Conservation (phyloP, 2,888 invertebrate species). For the Epinotia ramella region DNA sequence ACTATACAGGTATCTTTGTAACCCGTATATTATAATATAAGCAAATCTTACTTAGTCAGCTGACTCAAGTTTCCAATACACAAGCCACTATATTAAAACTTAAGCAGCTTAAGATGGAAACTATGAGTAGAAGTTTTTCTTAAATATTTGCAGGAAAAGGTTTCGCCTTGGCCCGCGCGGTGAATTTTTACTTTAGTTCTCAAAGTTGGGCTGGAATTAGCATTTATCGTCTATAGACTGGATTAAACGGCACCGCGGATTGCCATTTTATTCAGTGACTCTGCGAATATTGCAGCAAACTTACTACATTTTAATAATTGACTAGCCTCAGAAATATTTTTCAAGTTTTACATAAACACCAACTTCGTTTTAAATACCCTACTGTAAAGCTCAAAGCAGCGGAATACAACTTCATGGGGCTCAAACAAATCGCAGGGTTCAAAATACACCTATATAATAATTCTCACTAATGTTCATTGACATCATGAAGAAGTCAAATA, state of each 20-base stretch:
- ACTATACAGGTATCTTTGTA: not conserved
- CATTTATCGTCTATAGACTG: conserved; percentile 73
- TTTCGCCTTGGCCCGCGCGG: conserved; percentile 57
- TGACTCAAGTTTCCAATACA: conserved; percentile 34
- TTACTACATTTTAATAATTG: conserved; percentile 30
- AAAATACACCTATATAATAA: not conserved
- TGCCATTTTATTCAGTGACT: conserved; percentile 64
- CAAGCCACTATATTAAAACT: conserved; percentile 45
- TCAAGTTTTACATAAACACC: conserved; percentile 1
- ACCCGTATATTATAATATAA: conserved; percentile 13
- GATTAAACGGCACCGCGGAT: conserved; percentile 64
- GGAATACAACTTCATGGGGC: conserved; percentile 20
- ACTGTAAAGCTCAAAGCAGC: conserved; percentile 8
- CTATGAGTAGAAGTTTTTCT: conserved; percentile 58
- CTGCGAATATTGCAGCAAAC: conserved; percentile 48
- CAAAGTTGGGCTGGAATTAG: conserved; percentile 71
- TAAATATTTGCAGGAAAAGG: conserved; percentile 61
- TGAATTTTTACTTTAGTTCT: conserved; percentile 67
- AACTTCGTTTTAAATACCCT: not conserved
- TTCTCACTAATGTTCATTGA: not conserved
- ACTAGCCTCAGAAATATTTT: conserved; percentile 28
- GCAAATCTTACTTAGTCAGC: conserved; percentile 14
- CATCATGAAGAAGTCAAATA: not conserved
- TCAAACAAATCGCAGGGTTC: conserved; percentile 13
- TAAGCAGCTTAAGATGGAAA: conserved; percentile 55